These are phyloP conservation scores for Haliclystus octoradiatus DNA, from an alignment of 30 jellyfish, hydroid and myxozoan genomes.

Conservation along the genomic window DNA sequence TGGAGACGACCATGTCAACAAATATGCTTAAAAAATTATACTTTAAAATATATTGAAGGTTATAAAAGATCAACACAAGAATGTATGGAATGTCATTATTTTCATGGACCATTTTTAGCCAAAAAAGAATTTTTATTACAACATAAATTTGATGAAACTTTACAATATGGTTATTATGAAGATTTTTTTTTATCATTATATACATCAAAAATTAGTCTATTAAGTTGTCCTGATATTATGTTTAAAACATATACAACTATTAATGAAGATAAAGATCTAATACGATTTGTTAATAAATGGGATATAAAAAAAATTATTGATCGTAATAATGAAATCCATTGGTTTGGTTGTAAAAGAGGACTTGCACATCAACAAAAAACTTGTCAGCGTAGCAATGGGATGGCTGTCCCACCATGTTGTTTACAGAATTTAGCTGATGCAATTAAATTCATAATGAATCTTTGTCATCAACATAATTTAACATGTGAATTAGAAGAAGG, in stretches of 20 bases:
- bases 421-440: slow-evolving; percentile 62
- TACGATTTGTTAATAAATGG: slow-evolving; percentile 40
- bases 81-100: slow-evolving; percentile 52
- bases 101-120: slow-evolving; percentile 48
- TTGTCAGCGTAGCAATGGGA: slow-evolving; percentile 61
- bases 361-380: slow-evolving; percentile 5
- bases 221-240: slow-evolving; percentile 89
- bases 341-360: slow-evolving; percentile 78
- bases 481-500: slow-evolving; percentile 78
- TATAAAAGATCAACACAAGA: slow-evolving; percentile 40
- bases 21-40: slow-evolving; percentile 31
- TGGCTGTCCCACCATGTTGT: slow-evolving; percentile 98
- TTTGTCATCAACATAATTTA: slow-evolving; percentile 18
- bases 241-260: slow-evolving; percentile 2
- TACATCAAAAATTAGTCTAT: background rate
- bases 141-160: slow-evolving; percentile 11
- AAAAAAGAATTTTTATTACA: slow-evolving; percentile 11
- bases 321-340: slow-evolving; percentile 5
- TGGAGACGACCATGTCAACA: slow-evolving; percentile 86
- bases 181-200: slow-evolving; percentile 72
- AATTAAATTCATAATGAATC: slow-evolving; percentile 27
- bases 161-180: slow-evolving; percentile 39
- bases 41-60: slow-evolving; percentile 30
- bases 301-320: slow-evolving; percentile 50
- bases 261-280: slow-evolving; percentile 3